Base-by-base conservation (phyloP, 1,140 invertebrate species). In the Battus philenor region DNA sequence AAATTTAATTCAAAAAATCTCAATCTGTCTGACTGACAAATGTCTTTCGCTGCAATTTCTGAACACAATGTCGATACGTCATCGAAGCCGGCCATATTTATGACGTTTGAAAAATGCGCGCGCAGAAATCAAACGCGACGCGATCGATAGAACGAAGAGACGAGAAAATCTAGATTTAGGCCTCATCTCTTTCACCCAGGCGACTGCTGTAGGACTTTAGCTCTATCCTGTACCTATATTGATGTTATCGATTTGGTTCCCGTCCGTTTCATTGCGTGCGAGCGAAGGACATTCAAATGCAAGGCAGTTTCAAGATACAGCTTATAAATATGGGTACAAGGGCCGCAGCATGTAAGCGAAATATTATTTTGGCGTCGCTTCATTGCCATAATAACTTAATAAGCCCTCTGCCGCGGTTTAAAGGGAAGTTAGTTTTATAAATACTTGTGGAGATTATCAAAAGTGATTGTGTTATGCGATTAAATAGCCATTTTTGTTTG, bases 241-340 rank as follows among this genome's bases (percentile, higher is more conserved):
- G 59, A 61, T 57, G 63, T 59, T 82, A 80, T 77, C 56, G 70
- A 75, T 78, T 73, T 51, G 22, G 54, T 63, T 59, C 50, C 60
- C 48, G 39, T 55, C 57, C 68, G 62, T 62, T 62, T 29, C 29
- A 41, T 47, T 46, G 50, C 41, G 62, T 54, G 69, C 54, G 61
- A 66, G 56, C 59, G 61, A 65, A 63, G 59, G 70, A 62, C 57
- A 62, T 54, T 74, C 67, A 66, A 85, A 87, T 87, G 84, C 84
- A 87, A 74, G 85, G 83, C 59, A 87, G 85, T 67, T 89, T 90
- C 76, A 90, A 88, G 85, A 89, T 89, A 62, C 89, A 90, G 74
- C 87, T 90, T 66, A 89, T 89, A 86, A 91, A 91, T 86, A 91
- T 91, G 90, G 90, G 90, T 86, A 91, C 90, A 62, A 87, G 90